Percentiles rank a stretch among this genome's conserved stretches.
Evolutionary conservation across 2,888 invertebrate genomes (phyloP).

Genomic region (Cheilosia grossa): DNA sequence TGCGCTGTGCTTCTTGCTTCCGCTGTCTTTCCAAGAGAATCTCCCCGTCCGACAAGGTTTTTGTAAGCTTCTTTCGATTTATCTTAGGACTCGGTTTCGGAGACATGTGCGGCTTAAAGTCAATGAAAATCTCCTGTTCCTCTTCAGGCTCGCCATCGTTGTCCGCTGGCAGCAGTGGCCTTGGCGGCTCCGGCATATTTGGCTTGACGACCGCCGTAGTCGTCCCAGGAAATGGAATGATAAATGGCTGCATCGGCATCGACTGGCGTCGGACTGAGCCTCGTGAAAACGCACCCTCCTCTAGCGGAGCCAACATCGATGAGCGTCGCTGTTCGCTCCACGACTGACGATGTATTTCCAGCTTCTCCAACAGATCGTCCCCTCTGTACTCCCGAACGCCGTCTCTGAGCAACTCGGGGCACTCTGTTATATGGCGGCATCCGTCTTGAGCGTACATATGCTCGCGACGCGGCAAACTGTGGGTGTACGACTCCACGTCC

Average conservation of each 20-base stretch:
- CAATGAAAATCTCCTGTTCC: constrained; percentile 92
- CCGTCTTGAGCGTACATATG: constrained; percentile 80
- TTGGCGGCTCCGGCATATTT: constrained; percentile 77
- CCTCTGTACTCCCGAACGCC: constrained; percentile 65
- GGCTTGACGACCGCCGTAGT: constrained; percentile 77
- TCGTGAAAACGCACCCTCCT: constrained; percentile 60
- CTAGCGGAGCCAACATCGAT: constrained; percentile 56
- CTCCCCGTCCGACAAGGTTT: constrained; percentile 88
- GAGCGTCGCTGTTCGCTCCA: constrained; percentile 65
- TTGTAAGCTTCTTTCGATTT: constrained; percentile 85
- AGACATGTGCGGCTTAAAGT: constrained; percentile 91
- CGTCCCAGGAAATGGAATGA: constrained; percentile 39
- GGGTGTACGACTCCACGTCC: constrained; percentile 81
- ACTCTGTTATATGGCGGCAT: constrained; percentile 82
- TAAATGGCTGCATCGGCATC: constrained; percentile 74
- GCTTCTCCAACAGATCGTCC: constrained; percentile 60
- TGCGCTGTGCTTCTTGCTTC: constrained; percentile 52
- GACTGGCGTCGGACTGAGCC: constrained; percentile 70
- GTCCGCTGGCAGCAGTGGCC: constrained; percentile 77
- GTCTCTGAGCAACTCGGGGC: constrained; percentile 79
- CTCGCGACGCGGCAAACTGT: constrained; percentile 82
- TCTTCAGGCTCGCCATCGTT: constrained; percentile 83
- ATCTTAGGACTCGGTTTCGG: constrained; percentile 86
- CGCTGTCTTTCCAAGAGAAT: constrained; percentile 60
- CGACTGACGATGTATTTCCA: constrained; percentile 64